Conservation (phyloP, 1,140 invertebrate species). For the Luehdorfia chinensis region DNA sequence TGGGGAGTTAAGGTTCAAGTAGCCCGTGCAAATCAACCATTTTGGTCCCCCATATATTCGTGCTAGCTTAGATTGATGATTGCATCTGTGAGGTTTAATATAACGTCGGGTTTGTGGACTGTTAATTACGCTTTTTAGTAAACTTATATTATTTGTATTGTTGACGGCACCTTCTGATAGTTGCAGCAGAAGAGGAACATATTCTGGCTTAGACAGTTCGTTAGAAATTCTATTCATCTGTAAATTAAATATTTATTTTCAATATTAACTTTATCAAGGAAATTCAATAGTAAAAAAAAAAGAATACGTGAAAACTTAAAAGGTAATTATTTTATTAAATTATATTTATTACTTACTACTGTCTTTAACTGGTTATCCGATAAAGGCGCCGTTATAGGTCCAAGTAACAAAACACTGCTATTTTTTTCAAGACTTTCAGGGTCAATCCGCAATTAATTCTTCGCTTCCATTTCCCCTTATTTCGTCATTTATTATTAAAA, state of each 20-base stretch:
- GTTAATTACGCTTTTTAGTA: slow-evolving; percentile 48
- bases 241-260: slow-evolving; percentile 20
- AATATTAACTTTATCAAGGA: slow-evolving; percentile 10
- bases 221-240: slow-evolving; percentile 61
- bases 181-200: slow-evolving; percentile 49
- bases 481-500: slow-evolving; percentile 65
- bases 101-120: slow-evolving; percentile 58
- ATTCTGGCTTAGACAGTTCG: slow-evolving; percentile 61
- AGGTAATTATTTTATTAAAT: slow-evolving; percentile 3
- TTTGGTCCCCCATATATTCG: slow-evolving; percentile 60
- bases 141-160: slow-evolving; percentile 35
- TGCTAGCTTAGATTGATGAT: slow-evolving; percentile 54
- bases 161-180: slow-evolving; percentile 44
- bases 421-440: slow-evolving; percentile 60
- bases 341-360: slow-evolving; percentile 43
- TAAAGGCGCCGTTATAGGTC: slow-evolving; percentile 51
- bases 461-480: slow-evolving; percentile 48
- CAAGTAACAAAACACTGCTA: slow-evolving; percentile 57
- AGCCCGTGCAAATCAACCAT: slow-evolving; percentile 66
- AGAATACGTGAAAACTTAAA: not conserved
- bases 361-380: slow-evolving; percentile 48
- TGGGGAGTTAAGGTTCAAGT: slow-evolving; percentile 63
- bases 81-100: slow-evolving; percentile 66
- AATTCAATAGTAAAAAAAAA: no score
- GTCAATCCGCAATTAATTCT: slow-evolving; percentile 52